A percentile compares a stretch with the other conserved stretches of the same genome.
phyloP scores from a whole-genome alignment of 2,113 vertebrate genomes.

The Fulica atra region DNA sequence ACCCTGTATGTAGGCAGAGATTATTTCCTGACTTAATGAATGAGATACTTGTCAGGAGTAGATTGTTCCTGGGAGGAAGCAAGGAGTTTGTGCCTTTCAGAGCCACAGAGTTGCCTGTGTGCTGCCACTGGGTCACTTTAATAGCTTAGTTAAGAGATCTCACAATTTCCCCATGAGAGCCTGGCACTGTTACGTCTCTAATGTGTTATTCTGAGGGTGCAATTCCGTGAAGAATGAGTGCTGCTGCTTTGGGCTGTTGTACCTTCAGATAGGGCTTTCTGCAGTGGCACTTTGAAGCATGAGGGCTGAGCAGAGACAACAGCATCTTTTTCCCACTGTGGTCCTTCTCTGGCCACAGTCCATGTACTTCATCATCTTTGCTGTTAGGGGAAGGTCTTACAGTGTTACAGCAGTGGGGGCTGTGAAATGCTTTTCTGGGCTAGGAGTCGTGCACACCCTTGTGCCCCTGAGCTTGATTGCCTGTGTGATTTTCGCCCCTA shows the following conservation, averaged over 20 bases:
- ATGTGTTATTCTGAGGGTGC: neutral
- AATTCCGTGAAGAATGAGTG: neutral
- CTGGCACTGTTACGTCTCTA: neutral
- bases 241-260: neutral
- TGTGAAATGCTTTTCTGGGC: neutral
- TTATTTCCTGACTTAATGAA: neutral
- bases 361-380: neutral
- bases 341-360: neutral
- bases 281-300: neutral
- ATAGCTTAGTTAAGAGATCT: neutral
- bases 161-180: neutral
- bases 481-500: neutral
- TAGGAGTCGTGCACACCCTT: neutral
- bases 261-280: neutral
- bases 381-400: neutral
- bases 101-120: neutral
- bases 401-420: neutral
- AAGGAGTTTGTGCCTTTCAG: neutral
- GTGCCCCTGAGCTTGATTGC: neutral
- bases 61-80: neutral
- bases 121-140: neutral
- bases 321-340: neutral
- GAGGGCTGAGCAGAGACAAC: neutral
- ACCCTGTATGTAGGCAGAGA: neutral
- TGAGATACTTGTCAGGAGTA: neutral